phyloP scores from a whole-genome alignment of 92 coral and sea anemone species.

The Epizoanthus ramosus region DNA sequence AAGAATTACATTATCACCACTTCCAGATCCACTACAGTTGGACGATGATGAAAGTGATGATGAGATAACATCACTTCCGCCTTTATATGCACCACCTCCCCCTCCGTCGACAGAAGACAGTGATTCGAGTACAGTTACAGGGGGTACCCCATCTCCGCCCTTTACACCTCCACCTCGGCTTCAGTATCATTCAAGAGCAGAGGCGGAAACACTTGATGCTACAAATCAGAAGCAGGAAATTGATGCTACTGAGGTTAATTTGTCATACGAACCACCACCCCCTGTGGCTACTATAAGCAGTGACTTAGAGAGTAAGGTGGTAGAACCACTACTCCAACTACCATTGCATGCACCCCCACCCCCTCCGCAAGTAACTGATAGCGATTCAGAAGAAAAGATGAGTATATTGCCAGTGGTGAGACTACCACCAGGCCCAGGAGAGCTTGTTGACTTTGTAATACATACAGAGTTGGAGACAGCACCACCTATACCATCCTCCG shows the following conservation, averaged over 20 bases:
- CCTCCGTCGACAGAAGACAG: neutral
- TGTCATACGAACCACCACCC: neutral
- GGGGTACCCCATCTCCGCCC: slow-evolving; percentile 34
- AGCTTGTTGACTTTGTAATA: neutral
- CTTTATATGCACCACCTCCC: slow-evolving; percentile 1
- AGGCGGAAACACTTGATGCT: neutral
- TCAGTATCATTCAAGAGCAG: neutral
- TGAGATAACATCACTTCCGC: slow-evolving; percentile 4
- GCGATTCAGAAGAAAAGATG: neutral
- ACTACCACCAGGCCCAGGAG: neutral
- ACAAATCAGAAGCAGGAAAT: neutral
- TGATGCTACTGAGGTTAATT: slow-evolving; percentile 11
- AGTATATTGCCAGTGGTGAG: neutral
- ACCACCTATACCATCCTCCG: slow-evolving; percentile 22
- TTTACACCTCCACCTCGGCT: slow-evolving; percentile 24
- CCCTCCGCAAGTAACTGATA: neutral
- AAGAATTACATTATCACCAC: neutral
- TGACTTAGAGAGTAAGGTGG: neutral
- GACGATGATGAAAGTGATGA: neutral
- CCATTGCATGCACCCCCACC: neutral
- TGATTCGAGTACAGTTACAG: slow-evolving; percentile 3
- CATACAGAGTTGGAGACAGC: neutral
- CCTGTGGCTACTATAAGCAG: neutral
- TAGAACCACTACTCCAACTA: neutral
- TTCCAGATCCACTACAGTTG: neutral